Base-by-base conservation (phyloP, 2,797 vertebrate species). In the Eulemur mongoz region DNA sequence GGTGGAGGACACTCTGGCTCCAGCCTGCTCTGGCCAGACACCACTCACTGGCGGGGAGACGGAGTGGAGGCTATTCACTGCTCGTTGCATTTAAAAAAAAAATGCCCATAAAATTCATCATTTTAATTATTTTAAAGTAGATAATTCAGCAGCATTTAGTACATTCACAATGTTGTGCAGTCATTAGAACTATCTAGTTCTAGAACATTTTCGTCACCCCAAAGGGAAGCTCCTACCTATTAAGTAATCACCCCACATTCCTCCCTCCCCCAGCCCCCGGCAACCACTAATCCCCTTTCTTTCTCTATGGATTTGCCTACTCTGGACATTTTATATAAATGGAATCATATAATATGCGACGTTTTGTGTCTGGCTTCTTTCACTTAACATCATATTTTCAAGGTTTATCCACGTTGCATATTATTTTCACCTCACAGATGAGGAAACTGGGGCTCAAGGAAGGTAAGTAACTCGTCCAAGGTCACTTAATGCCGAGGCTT, bases 341-440 rank as follows among this genome's bases (percentile, higher is more conserved):
- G 32, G 40, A 87, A 87, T 59, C 20, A 52, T 30, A 27, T 48
- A 43, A 61, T 38, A 73, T 4, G 61, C 73, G 48, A 59, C 10
- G 54, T 83, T 96, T 75, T 69, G 38, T 67, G n/a, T 32, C 79
- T 91, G 59, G 50, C 27, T 32, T 93, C 83, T 95, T 87, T 50
- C 32, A 72, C 30, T 65, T 78, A 20, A 48, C 38, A 23, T 50
- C 40, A 48, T 48, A 32, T 80, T 91, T 91, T 48, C 67, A 79
- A 57, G 35, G 43, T 54, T 84, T 73, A 61, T 54, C 54, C 45
- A 0, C 2, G 32, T 25, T 40, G 65, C 32, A 7, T 18, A 23
- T 69, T 89, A 38, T 76, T 69, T n/a, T 25, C 27, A 61, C 43
- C 30, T 86, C 76, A 70, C 67, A n/a, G 40, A 72, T 40, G 72